phyloP scores from a whole-genome alignment of 1,140 invertebrate genomes.

The Temnothorax curvispinosus region DNA sequence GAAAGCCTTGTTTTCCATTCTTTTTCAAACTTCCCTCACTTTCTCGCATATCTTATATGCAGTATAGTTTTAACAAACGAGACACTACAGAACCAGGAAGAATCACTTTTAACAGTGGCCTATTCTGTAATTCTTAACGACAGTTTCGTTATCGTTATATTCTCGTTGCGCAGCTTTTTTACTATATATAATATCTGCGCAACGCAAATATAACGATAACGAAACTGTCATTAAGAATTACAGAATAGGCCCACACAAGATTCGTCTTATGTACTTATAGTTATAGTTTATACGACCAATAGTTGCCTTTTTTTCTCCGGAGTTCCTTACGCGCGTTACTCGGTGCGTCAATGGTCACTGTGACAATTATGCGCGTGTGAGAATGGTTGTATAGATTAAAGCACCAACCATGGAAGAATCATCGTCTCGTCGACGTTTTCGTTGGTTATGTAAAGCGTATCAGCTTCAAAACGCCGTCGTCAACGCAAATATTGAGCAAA shows the following conservation, averaged over 20 bases:
- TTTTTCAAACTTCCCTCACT: neutral
- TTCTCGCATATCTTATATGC: neutral
- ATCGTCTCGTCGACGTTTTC: neutral
- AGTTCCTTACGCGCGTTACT: neutral
- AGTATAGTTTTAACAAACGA: neutral
- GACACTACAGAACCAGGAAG: neutral
- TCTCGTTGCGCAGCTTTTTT: too few species aligned
- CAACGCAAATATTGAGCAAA: neutral
- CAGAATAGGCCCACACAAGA: too few species aligned
- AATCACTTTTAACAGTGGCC: neutral
- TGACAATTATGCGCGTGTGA: neutral
- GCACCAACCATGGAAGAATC: neutral
- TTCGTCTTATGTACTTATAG: neutral
- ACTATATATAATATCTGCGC: too few species aligned
- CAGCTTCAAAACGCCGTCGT: neutral
- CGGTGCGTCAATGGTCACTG: neutral
- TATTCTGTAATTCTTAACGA: too few species aligned
- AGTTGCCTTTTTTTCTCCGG: neutral
- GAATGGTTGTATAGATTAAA: neutral
- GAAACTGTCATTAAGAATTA: too few species aligned
- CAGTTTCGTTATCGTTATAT: too few species aligned
- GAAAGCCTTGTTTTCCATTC: neutral
- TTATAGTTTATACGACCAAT: neutral
- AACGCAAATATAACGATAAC: too few species aligned
- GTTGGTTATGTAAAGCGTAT: neutral